Percentiles rank a stretch among this genome's conserved stretches.
Conservation (phyloP, 2,888 invertebrate genomes). For the Belgica antarctica region DNA sequence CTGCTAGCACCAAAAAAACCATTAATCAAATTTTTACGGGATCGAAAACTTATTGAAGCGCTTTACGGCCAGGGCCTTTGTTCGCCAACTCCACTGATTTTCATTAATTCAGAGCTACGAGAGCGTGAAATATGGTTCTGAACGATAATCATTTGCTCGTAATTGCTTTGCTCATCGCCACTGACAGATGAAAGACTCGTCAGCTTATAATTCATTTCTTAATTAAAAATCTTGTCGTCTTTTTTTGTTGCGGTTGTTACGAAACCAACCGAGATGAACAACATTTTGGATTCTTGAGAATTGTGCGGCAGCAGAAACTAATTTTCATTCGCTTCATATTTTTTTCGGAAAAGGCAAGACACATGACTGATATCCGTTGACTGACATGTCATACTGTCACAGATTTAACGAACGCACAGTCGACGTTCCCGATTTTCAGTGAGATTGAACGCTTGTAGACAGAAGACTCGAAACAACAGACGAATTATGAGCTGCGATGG, state of each 20-base stretch:
- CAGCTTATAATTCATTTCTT: conserved; percentile 32
- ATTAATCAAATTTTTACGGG: conserved; percentile 12
- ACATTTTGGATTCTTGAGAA: conserved; percentile 10
- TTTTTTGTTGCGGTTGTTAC: not conserved
- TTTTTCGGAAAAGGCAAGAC: conserved; percentile 23
- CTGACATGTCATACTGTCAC: conserved; percentile 39
- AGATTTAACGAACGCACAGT: conserved; percentile 19
- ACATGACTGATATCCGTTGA: conserved; percentile 38
- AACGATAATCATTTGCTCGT: conserved; percentile 7
- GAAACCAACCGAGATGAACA: not conserved
- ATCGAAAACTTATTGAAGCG: not conserved
- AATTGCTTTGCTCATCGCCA: conserved; percentile 21
- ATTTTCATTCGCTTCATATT: not conserved
- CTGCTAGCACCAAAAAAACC: not conserved
- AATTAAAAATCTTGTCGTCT: conserved; percentile 24
- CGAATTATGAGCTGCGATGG: not conserved
- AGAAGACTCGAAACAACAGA: conserved; percentile 6
- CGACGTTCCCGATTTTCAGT: not conserved
- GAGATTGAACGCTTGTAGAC: not conserved
- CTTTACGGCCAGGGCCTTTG: not conserved
- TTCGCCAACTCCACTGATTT: not conserved
- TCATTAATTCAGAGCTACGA: not conserved
- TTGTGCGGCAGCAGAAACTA: not conserved
- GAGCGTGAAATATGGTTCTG: not conserved
- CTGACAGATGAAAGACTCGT: conserved; percentile 31